Percentiles rank a stretch among this genome's conserved stretches.
phyloP scores from a whole-genome alignment of 2,113 vertebrate genomes.

The Martes martes region DNA sequence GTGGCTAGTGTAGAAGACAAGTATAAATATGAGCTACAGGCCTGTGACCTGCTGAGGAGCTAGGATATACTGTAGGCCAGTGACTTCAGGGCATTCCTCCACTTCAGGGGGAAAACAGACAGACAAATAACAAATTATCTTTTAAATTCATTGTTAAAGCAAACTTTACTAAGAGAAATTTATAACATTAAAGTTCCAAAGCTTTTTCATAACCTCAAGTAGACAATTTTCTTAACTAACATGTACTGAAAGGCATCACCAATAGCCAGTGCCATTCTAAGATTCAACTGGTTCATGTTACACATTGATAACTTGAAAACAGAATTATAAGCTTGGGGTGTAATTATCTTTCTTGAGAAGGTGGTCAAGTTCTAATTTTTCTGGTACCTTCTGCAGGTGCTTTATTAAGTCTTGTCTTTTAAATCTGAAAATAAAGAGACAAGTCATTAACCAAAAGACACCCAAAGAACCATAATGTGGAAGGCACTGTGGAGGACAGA shows the following conservation, averaged over 20 bases:
- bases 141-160: no score
- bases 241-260: slow-evolving; percentile 68
- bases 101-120: background rate
- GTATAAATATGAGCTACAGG: background rate
- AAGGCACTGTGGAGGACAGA: background rate
- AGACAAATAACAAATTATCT: background rate
- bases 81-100: background rate
- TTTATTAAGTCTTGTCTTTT: slow-evolving; percentile 59
- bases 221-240: slow-evolving; percentile 76
- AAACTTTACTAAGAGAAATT: no score
- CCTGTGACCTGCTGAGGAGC: background rate
- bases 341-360: slow-evolving; percentile 44
- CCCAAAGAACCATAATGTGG: background rate
- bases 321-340: slow-evolving; percentile 79
- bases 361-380: slow-evolving; percentile 84
- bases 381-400: slow-evolving; percentile 89
- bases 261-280: slow-evolving; percentile 76
- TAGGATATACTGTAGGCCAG: background rate
- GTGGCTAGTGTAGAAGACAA: background rate
- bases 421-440: background rate
- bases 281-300: slow-evolving; percentile 79
- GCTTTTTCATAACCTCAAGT: slow-evolving; percentile 77
- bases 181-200: slow-evolving; percentile 59
- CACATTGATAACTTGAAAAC: slow-evolving; percentile 80
- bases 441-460: background rate